Evolutionary conservation across 37 sponge, comb jelly and placozoan species (phyloP).

Genomic region (Chondrilla cf. caribensis): DNA sequence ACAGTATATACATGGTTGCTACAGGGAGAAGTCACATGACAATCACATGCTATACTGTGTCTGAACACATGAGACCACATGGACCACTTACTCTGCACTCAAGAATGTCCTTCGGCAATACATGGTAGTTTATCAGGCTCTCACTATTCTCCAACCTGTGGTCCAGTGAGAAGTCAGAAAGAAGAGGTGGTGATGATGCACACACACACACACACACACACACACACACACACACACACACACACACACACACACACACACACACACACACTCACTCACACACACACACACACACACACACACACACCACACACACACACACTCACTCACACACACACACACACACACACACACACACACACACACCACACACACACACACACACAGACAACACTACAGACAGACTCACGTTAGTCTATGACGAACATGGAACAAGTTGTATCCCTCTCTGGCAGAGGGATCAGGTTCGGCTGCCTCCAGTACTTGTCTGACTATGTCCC

Average conservation of each 20-base stretch:
- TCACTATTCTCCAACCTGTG: slow-evolving; percentile 24
- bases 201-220: no score
- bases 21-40: no score
- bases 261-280: neutral
- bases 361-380: no score
- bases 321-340: no score
- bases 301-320: no score
- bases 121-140: slow-evolving; percentile 68
- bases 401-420: slow-evolving; percentile 57
- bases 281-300: no score
- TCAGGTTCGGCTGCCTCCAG: slow-evolving; percentile 31
- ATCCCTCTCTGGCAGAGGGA: slow-evolving; percentile 34
- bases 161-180: neutral
- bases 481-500: slow-evolving; percentile 28
- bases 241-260: neutral
- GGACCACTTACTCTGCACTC: slow-evolving; percentile 74
- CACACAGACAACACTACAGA: neutral
- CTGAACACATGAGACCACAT: no score
- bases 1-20: no score
- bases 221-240: neutral
- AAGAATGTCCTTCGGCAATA: slow-evolving; percentile 56
- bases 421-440: slow-evolving; percentile 72
- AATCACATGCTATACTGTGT: no score
- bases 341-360: no score
- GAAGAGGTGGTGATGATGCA: neutral